Evolutionary conservation across 1,140 invertebrate genomes (phyloP).

Genomic region (Phocides pigmalion): DNA sequence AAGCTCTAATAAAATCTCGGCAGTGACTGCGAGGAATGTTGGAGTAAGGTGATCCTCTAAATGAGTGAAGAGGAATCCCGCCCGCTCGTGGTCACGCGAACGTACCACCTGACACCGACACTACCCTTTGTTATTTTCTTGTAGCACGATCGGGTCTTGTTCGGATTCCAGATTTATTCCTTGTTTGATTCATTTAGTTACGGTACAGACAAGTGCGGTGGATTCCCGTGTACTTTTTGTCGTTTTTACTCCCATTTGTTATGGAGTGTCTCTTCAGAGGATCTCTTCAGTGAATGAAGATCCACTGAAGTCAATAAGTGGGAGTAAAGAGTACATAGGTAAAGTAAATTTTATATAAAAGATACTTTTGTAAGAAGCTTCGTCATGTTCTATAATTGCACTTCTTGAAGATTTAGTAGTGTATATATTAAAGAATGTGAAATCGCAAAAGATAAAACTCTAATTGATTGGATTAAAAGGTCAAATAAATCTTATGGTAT

Average conservation of each 20-base stretch:
- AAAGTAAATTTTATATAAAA: background rate
- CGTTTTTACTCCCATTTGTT: slow-evolving; percentile 6
- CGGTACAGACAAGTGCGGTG: slow-evolving; percentile 27
- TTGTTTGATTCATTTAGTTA: slow-evolving; percentile 45
- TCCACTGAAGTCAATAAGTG: no score
- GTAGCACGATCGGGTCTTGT: slow-evolving; percentile 54
- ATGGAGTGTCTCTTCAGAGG: background rate
- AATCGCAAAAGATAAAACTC: background rate
- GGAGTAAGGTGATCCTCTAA: slow-evolving; percentile 63
- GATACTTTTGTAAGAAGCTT: background rate
- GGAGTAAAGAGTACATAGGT: no score
- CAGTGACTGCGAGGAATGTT: slow-evolving; percentile 58
- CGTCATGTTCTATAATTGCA: background rate
- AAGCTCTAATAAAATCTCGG: slow-evolving; percentile 62
- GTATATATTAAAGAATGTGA: background rate
- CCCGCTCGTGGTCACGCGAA: slow-evolving; percentile 66
- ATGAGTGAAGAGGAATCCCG: slow-evolving; percentile 58
- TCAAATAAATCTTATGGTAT: background rate
- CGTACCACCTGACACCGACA: slow-evolving; percentile 66
- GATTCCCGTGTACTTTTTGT: background rate
- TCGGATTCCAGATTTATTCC: slow-evolving; percentile 52
- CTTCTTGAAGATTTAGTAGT: background rate
- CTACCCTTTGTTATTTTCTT: slow-evolving; percentile 51
- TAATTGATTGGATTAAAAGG: background rate
- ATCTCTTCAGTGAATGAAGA: slow-evolving; percentile 5